These are phyloP conservation scores for Patiria pectinifera DNA, from an alignment of 53 echinoderm and acorn worm genomes.

Conservation along the genomic window DNA sequence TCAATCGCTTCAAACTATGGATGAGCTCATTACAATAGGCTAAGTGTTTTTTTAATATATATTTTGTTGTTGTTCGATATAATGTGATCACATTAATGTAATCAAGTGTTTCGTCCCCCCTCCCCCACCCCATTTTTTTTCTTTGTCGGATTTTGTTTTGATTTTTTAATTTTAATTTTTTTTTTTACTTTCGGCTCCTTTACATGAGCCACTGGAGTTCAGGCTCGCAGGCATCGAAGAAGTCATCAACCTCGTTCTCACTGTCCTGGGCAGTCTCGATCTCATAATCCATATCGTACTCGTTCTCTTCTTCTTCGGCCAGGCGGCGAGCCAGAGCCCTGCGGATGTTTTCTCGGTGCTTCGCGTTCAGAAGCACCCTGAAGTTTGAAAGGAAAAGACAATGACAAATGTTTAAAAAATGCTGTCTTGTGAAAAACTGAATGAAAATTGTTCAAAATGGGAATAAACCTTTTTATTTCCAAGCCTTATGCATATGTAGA, in stretches of 20 bases:
- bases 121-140: not conserved
- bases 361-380: slow-evolving; percentile 7
- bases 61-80: no score
- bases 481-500: no score
- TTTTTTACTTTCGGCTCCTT: not conserved
- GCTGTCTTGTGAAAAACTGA: no score
- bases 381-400: not conserved
- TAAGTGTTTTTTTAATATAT: no score
- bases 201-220: slow-evolving; percentile 36
- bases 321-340: slow-evolving; percentile 26
- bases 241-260: slow-evolving; percentile 5
- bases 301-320: not conserved
- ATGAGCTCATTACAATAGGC: no score
- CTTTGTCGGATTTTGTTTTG: not conserved
- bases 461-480: no score
- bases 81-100: no score
- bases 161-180: not conserved
- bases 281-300: slow-evolving; percentile 10
- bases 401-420: not conserved
- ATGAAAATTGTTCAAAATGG: no score
- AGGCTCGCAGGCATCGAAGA: not conserved
- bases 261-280: slow-evolving; percentile 36
- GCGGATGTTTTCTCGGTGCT: slow-evolving; percentile 17
- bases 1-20: no score
- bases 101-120: no score